Percentiles rank a stretch among this genome's conserved stretches.
phyloP scores from a whole-genome alignment of 2,888 invertebrate species.

The Asteroscopus sphinx region DNA sequence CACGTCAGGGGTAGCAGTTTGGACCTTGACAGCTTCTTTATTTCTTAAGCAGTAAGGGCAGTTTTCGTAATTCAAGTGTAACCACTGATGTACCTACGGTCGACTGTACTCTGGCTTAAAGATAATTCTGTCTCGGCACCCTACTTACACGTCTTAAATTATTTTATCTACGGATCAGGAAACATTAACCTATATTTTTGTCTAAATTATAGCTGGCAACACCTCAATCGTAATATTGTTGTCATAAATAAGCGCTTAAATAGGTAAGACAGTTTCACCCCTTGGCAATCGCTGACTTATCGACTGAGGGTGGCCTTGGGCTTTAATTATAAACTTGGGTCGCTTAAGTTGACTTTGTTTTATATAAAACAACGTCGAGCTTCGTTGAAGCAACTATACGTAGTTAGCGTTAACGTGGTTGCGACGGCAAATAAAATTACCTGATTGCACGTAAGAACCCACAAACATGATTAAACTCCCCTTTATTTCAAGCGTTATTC shows the following conservation, averaged over 20 bases:
- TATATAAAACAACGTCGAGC: constrained; percentile 37
- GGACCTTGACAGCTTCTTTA: too few species aligned
- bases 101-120: constrained; percentile 1
- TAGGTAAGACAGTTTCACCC: constrained; percentile 34
- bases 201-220: constrained; percentile 20
- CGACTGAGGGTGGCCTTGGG: constrained; percentile 62
- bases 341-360: constrained; percentile 50
- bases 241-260: constrained; percentile 34
- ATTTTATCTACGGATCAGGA: constrained; percentile 37
- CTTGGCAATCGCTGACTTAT: constrained; percentile 53
- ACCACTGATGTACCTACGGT: too few species aligned
- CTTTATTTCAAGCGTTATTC: constrained; percentile 13
- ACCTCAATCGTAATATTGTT: constrained; percentile 9
- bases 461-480: constrained; percentile 19
- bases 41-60: too few species aligned
- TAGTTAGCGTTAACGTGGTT: constrained; percentile 21
- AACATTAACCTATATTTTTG: constrained; percentile 23
- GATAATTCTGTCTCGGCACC: constrained; percentile 4
- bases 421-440: constrained; percentile 37
- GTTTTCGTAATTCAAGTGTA: too few species aligned
- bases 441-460: constrained; percentile 37
- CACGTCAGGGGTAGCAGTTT: too few species aligned
- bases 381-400: constrained; percentile 34
- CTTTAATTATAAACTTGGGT: constrained; percentile 66
- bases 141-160: not conserved